Evolutionary conservation across 2,888 invertebrate genomes (phyloP), one percentile per base, ranked within the genome.

Genomic region (Microchrysa polita): DNA sequence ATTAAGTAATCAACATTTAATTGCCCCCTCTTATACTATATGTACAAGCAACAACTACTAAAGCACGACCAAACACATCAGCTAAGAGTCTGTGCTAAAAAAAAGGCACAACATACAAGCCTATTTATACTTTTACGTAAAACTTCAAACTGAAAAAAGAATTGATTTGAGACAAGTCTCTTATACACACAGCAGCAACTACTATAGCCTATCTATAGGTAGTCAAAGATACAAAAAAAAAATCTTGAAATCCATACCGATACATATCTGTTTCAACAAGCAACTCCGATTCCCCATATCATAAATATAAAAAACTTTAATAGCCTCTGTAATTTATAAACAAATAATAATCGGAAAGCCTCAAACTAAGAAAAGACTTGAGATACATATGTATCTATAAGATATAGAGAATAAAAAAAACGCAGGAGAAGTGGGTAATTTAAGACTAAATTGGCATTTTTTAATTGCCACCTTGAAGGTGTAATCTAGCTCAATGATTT

Each of bases 281-380:
- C n/a, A n/a, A n/a, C n/a, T n/a, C n/a, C n/a, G n/a, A n/a, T 44
- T 65, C 65, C n/a, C 27, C 27, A 44, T n/a, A 65, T 65, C 42
- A 65, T 65, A 65, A 65, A 65, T 65, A 65, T n/a, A n/a, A n/a
- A 48, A 65, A 65, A 65, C 27, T 65, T 65, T 65, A 65, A 65
- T 65, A 23, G 65, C 44, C 10, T 14, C 44, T 9, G 22, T 65
- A 65, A 65, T 65, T 65, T 65, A n/a, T 48, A 44, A 44, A 34
- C 42, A 65, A 65, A 65, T 48, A 65, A 65, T 48, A 65, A 65
- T 61, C 61, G n/a, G 34, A 40, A 14, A 61, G 61, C 27, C n/a
- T n/a, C n/a, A n/a, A 34, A 34, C 27, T 5, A 7, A 34, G 27
- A 34, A 7, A 34, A 34, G 2, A 34, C 27, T n/a, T 5, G 27